Conservation (phyloP, 2,797 vertebrate species). For the Amblyopsis hoosieri region DNA sequence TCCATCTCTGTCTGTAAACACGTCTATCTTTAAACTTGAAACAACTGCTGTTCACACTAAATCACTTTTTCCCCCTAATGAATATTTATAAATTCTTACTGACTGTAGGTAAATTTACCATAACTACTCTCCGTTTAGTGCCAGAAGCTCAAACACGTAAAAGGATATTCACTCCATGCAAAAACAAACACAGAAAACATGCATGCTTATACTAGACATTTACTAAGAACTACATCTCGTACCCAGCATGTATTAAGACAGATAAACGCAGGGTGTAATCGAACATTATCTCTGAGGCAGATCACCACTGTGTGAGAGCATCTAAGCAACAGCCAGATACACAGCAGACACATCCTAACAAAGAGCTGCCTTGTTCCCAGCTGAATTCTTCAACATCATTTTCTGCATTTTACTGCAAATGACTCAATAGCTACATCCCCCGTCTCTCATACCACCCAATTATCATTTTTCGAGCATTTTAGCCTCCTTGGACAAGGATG, state of each 20-base stretch:
- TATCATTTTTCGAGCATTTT: constrained; percentile 58
- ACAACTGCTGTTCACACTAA: too few relatives aligned
- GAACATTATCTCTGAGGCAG: constrained; percentile 44
- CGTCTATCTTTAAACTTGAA: too few relatives aligned
- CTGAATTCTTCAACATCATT: constrained; percentile 77
- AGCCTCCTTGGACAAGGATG: constrained; percentile 35
- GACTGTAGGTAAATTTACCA: too few relatives aligned
- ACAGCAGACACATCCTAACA: constrained; percentile 51
- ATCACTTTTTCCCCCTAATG: too few relatives aligned
- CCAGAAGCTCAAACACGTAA: too few relatives aligned
- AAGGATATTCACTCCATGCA: neutral
- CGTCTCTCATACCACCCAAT: constrained; percentile 66
- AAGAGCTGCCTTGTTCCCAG: constrained; percentile 67
- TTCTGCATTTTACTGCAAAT: constrained; percentile 78
- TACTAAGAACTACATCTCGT: constrained; percentile 28
- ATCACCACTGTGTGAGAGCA: constrained; percentile 38
- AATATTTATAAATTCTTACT: too few relatives aligned
- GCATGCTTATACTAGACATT: constrained; percentile 26
- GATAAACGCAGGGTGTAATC: constrained; percentile 28
- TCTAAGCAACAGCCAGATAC: constrained; percentile 56
- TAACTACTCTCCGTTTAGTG: too few relatives aligned
- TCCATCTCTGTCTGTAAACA: too few relatives aligned
- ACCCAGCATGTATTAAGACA: constrained; percentile 22
- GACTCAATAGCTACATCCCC: constrained; percentile 72
- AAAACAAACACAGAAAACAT: constrained; percentile 7